Conservation (phyloP, 92 coral and sea anemone species). For the Diadumene lineata region DNA sequence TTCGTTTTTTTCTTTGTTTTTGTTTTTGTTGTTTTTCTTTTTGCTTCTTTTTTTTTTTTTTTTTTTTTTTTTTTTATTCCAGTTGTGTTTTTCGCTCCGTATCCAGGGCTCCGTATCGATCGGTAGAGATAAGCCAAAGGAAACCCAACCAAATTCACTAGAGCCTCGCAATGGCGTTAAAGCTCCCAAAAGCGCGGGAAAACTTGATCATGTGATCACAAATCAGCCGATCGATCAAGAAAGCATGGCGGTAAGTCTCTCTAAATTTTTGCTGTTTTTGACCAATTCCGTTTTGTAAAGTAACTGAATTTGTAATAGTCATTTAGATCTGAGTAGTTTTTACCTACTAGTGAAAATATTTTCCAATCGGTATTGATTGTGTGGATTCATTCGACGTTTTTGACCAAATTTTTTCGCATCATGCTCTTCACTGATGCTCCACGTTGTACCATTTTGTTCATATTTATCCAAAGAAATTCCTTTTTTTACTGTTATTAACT, state of each 20-base stretch:
- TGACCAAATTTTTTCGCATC: neutral
- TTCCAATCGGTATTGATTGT: conserved; percentile 8
- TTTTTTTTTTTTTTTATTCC: too few relatives aligned
- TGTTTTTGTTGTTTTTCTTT: too few relatives aligned
- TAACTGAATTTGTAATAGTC: neutral
- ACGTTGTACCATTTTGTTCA: too few relatives aligned
- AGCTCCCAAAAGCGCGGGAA: conserved; percentile 85
- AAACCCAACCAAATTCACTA: neutral
- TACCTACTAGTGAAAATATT: neutral
- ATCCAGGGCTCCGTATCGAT: too few relatives aligned
- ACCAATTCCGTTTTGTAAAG: neutral
- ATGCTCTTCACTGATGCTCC: too few relatives aligned
- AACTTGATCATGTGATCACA: conserved; percentile 88
- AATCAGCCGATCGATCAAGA: conserved; percentile 65
- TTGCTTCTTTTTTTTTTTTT: too few relatives aligned
- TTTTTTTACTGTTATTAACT: too few relatives aligned
- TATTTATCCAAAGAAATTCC: too few relatives aligned
- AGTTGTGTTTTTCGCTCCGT: too few relatives aligned
- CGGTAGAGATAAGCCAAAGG: too few relatives aligned
- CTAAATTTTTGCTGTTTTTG: neutral
- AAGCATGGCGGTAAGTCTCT: conserved; percentile 90
- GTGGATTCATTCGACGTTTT: neutral
- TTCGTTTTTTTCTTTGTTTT: too few relatives aligned
- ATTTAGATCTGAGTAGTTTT: neutral
- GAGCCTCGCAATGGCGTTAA: conserved; percentile 58